A percentile compares a stretch with the other conserved stretches of the same genome.
Evolutionary conservation across 2,888 invertebrate species (phyloP).

Genomic region (Epicampocera succincta): DNA sequence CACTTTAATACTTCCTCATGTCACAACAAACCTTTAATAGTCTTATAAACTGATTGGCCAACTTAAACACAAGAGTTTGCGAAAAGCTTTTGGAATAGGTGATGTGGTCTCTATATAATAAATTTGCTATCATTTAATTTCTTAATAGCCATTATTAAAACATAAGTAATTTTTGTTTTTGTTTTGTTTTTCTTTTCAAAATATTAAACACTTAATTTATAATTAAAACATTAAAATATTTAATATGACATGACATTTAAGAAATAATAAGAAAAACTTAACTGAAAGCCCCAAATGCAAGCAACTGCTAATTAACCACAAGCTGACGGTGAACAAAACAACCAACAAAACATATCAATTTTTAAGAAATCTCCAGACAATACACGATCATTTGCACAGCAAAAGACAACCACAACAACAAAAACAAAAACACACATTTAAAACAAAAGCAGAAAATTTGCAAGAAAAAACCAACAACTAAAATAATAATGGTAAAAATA

Average conservation of each 20-base stretch:
- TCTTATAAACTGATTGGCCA: too few relatives aligned
- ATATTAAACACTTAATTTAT: slow-evolving; percentile 29
- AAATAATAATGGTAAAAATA: slow-evolving; percentile 47
- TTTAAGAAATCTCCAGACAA: slow-evolving; percentile 67
- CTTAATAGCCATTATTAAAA: background rate
- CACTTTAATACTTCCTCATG: too few relatives aligned
- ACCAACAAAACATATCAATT: slow-evolving; percentile 62
- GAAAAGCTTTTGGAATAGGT: background rate
- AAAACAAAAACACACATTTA: slow-evolving; percentile 15
- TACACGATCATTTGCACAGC: slow-evolving; percentile 55
- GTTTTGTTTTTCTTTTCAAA: background rate
- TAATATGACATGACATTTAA: slow-evolving; percentile 67
- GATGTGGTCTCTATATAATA: background rate
- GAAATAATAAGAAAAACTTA: slow-evolving; percentile 41
- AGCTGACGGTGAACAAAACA: slow-evolving; percentile 7
- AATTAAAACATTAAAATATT: slow-evolving; percentile 68
- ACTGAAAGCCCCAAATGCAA: slow-evolving; percentile 35
- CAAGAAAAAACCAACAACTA: slow-evolving; percentile 21
- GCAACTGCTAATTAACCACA: slow-evolving; percentile 54
- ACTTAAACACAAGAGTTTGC: slow-evolving; percentile 7
- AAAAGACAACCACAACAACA: slow-evolving; percentile 5
- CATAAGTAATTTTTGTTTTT: too few relatives aligned
- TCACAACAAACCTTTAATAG: too few relatives aligned
- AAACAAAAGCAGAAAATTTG: slow-evolving; percentile 38
- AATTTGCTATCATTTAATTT: background rate